Evolutionary conservation across 1,140 invertebrate genomes (phyloP).

Genomic region (Limonius californicus): DNA sequence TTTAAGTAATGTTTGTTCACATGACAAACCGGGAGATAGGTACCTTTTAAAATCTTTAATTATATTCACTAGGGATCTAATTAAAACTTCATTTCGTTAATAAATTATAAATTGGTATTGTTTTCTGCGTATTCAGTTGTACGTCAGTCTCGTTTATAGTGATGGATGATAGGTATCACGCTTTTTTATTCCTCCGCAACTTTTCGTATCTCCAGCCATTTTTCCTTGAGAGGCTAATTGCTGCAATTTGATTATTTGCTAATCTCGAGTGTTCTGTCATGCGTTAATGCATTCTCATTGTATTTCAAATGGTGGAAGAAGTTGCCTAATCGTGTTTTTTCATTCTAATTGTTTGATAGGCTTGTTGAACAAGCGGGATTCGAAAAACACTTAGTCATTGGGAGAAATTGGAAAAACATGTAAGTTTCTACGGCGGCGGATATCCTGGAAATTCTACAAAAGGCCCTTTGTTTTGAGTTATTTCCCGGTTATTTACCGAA

Average conservation of each 20-base stretch:
- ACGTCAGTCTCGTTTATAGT: background rate
- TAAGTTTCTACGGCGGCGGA: no score
- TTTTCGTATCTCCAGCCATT: slow-evolving; percentile 7
- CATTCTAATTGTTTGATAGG: no score
- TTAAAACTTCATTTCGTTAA: slow-evolving; percentile 31
- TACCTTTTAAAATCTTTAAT: slow-evolving; percentile 14
- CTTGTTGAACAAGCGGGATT: no score
- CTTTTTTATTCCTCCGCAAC: background rate
- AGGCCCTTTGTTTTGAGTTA: no score
- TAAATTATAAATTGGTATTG: slow-evolving; percentile 25
- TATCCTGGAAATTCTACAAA: no score
- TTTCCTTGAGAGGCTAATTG: slow-evolving; percentile 22
- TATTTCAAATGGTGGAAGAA: background rate
- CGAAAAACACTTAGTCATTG: no score
- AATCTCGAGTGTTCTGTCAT: slow-evolving; percentile 28
- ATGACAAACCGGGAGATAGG: no score
- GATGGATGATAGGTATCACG: background rate
- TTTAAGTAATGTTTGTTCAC: no score
- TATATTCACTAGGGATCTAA: slow-evolving; percentile 19
- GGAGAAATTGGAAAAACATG: no score
- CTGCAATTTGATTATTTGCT: slow-evolving; percentile 31
- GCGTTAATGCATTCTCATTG: slow-evolving; percentile 22
- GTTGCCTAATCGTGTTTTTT: background rate
- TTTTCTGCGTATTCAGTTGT: slow-evolving; percentile 7
- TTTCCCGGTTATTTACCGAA: no score